Evolutionary conservation across 1,140 invertebrate species (phyloP).

Genomic region (Drosophila parabipectinata): DNA sequence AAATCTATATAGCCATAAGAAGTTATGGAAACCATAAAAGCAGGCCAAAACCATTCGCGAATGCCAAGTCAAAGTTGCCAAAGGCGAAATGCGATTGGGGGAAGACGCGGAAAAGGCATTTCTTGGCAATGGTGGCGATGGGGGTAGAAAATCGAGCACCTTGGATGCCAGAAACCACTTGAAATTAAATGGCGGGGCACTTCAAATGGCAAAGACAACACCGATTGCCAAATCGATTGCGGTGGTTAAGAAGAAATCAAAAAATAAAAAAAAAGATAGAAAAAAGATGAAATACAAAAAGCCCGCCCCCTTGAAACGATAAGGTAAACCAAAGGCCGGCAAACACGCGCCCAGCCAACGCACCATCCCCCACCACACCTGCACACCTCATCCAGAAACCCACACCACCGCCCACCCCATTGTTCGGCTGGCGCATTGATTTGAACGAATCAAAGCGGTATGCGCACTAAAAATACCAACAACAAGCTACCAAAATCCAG

Average conservation of each 20-base stretch:
- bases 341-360: slow-evolving; percentile 57
- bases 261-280: background rate
- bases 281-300: slow-evolving; percentile 25
- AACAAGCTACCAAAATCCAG: slow-evolving; percentile 67
- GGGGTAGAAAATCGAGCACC: slow-evolving; percentile 14
- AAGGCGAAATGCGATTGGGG: slow-evolving; percentile 28
- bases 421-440: slow-evolving; percentile 70
- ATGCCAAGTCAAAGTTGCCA: slow-evolving; percentile 27
- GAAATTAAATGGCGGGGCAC: slow-evolving; percentile 70
- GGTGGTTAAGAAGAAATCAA: background rate
- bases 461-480: slow-evolving; percentile 82
- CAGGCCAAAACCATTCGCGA: slow-evolving; percentile 39
- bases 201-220: slow-evolving; percentile 55
- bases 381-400: background rate
- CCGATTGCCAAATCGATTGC: slow-evolving; percentile 60
- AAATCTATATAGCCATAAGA: slow-evolving; percentile 20
- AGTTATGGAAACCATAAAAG: slow-evolving; percentile 13
- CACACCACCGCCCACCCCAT: background rate
- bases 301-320: slow-evolving; percentile 27
- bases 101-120: background rate
- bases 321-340: slow-evolving; percentile 66
- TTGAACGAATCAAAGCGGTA: slow-evolving; percentile 82
- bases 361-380: slow-evolving; percentile 15
- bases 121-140: background rate
- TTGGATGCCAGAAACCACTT: slow-evolving; percentile 56